Base-by-base conservation (phyloP, 2,113 vertebrate species). In the Cebidichthys violaceus region DNA sequence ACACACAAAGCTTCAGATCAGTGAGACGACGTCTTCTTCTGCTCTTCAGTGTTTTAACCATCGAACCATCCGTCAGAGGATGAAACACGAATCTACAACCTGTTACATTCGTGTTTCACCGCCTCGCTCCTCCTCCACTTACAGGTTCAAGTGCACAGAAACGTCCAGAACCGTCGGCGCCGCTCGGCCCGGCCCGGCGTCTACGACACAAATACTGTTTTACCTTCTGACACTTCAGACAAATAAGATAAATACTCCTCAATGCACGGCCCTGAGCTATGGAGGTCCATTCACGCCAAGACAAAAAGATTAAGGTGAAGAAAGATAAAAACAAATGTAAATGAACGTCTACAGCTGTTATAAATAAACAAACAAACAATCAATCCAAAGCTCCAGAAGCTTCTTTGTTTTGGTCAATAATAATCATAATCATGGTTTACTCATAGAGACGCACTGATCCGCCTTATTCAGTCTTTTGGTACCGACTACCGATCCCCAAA, bases 21-120 rank as follows among this genome's bases (percentile, higher is more conserved):
- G 69, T 4, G 68, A 47, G 45, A 77, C 33, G 81, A 81, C 22
- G 22, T 75, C n/a, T n/a, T n/a, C 73, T 70, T 83, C 67, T 74
- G 81, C 55, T 71, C 85, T 37, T 37, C 83, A 86, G 86, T 86
- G n/a, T n/a, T n/a, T n/a, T n/a, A n/a, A n/a, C n/a, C n/a, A n/a
- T n/a, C n/a, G n/a, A n/a, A 76, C 20, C 20, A 27, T 55, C 22
- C n/a, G 14, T 55, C 27, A 9, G 33, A 37, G 17, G 41, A 17
- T 22, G 6, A 60, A 43, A 43, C 15, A 72, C 1, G 15, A 43
- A 43, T n/a, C 13, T 33, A 7, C n/a, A 39, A n/a, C n/a, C n/a
- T n/a, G n/a, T n/a, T n/a, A n/a, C n/a, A n/a, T n/a, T n/a, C n/a
- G n/a, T n/a, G n/a, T n/a, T n/a, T n/a, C n/a, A n/a, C n/a, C n/a